These are phyloP conservation scores for Brachionus calyciflorus DNA, from an alignment of 1,140 invertebrate genomes.

Conservation along the genomic window DNA sequence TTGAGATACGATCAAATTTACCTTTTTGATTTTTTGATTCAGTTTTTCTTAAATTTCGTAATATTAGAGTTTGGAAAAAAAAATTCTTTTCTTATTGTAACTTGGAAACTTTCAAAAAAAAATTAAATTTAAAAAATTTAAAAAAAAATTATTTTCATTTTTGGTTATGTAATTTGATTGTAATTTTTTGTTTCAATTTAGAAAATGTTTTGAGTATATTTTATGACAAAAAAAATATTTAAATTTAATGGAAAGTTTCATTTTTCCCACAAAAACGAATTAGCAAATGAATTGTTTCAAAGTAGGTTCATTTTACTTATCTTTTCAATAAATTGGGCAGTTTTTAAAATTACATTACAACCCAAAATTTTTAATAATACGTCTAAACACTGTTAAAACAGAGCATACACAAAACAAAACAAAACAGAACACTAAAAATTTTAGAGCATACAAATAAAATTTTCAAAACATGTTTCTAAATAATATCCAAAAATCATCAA, in stretches of 20 bases:
- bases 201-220: too few relatives aligned
- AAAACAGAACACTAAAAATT: too few relatives aligned
- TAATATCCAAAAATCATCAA: too few relatives aligned
- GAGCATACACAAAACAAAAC: too few relatives aligned
- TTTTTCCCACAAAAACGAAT: neutral
- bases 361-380: too few relatives aligned
- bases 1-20: conserved; percentile 21
- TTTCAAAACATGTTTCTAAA: too few relatives aligned
- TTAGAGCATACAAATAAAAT: too few relatives aligned
- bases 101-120: conserved; percentile 2
- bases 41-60: conserved; percentile 5
- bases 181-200: too few relatives aligned
- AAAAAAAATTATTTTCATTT: neutral
- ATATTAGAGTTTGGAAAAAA: conserved; percentile 6
- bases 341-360: too few relatives aligned
- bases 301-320: neutral
- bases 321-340: too few relatives aligned
- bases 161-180: neutral
- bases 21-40: conserved; percentile 36
- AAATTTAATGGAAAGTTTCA: neutral
- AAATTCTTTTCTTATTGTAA: conserved; percentile 1
- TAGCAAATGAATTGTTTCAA: conserved; percentile 19
- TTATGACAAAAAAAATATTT: too few relatives aligned
- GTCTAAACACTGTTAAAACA: too few relatives aligned
- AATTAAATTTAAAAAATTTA: neutral